These are phyloP conservation scores for Halictus quadricinctus DNA, from an alignment of 2,888 invertebrate species.

Conservation along the genomic window DNA sequence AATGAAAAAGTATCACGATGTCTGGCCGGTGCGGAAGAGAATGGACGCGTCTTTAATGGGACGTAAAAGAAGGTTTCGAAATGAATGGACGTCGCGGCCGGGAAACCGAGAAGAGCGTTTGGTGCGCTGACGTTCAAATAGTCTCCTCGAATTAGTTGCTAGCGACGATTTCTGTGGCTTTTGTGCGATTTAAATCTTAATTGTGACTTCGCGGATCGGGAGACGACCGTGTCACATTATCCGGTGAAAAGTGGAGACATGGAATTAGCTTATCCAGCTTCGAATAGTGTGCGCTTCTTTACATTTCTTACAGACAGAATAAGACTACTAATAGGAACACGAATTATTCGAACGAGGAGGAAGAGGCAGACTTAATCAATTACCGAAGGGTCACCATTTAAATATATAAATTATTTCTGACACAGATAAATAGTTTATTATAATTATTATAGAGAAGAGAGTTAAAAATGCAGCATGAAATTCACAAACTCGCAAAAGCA, in stretches of 20 bases:
- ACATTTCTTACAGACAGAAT: background rate
- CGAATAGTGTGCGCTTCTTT: background rate
- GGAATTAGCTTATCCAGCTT: background rate
- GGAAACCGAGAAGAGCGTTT: slow-evolving; percentile 4
- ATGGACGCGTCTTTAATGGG: slow-evolving; percentile 26
- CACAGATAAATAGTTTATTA: no score
- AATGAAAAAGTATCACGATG: slow-evolving; percentile 54
- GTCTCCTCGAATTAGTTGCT: background rate
- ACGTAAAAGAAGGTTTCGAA: background rate
- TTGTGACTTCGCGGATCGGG: background rate
- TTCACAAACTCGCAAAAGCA: no score
- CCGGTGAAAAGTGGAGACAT: background rate
- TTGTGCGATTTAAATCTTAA: slow-evolving; percentile 2
- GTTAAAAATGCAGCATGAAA: no score
- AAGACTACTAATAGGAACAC: background rate
- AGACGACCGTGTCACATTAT: background rate
- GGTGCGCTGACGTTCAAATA: background rate
- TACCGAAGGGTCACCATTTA: no score
- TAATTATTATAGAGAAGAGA: no score
- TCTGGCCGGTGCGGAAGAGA: background rate
- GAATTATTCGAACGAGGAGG: background rate
- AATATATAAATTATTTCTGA: no score
- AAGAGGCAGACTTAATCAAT: no score
- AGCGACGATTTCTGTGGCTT: background rate
- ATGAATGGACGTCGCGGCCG: slow-evolving; percentile 10